These are phyloP conservation scores for Cherax quadricarinatus DNA, from an alignment of 1,140 invertebrate species.

Conservation along the genomic window DNA sequence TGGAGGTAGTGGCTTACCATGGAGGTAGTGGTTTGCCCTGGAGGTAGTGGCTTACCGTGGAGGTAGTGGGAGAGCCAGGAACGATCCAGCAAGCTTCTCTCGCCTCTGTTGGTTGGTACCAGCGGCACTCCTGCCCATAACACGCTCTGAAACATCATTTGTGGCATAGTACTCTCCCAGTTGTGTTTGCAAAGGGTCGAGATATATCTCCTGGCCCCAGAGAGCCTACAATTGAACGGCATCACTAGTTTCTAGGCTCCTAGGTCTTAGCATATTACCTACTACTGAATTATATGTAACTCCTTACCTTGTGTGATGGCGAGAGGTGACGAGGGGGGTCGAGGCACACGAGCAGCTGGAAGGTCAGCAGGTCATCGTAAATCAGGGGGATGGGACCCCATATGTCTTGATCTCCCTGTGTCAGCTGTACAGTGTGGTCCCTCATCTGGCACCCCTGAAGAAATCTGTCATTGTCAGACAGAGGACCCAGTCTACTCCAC, in stretches of 20 bases:
- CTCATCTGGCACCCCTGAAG: constrained; percentile 66
- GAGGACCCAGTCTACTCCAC: too few species aligned
- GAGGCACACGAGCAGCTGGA: constrained; percentile 62
- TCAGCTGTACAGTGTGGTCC: constrained; percentile 72
- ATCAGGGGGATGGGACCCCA: constrained; percentile 71
- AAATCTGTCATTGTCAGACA: too few species aligned
- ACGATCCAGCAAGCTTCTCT: constrained; percentile 64
- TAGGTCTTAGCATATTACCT: too few species aligned
- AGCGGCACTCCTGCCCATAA: constrained; percentile 68
- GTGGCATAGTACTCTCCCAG: too few species aligned
- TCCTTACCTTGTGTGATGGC: constrained; percentile 23
- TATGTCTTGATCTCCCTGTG: constrained; percentile 48
- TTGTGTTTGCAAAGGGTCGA: too few species aligned
- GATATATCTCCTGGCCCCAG: too few species aligned
- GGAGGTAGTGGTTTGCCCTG: neutral
- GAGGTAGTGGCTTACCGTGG: constrained; percentile 17
- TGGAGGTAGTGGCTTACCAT: too few species aligned
- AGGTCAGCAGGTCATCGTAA: constrained; percentile 73
- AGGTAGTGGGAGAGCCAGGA: constrained; percentile 61
- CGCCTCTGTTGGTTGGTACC: constrained; percentile 37
- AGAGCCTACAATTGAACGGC: too few species aligned
- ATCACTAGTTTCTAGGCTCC: too few species aligned
- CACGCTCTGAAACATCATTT: constrained; percentile 42
- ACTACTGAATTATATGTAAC: too few species aligned
- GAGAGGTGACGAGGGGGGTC: constrained; percentile 21